Evolutionary conservation across 1,140 invertebrate species (phyloP), one percentile per base, ranked within the genome.

Genomic region (Leptestheria dahalacensis): DNA sequence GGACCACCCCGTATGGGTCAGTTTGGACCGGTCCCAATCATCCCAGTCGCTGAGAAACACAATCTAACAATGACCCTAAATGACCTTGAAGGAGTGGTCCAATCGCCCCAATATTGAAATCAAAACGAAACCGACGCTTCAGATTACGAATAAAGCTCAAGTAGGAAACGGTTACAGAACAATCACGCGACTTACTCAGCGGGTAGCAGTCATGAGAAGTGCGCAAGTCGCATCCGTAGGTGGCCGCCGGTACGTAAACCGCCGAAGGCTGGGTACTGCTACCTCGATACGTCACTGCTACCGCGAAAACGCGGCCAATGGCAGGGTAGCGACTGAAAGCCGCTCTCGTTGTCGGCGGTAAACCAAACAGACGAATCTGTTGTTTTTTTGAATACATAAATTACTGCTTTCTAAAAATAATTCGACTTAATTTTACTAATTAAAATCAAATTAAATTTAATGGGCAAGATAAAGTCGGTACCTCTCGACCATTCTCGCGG

Each of bases 211-310:
- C 33, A 48, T 64, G 28, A 15, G 63, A 58, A 47, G 59, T 62
- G 52, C 65, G 64, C 29, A 68, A 61, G 63, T 74, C 71, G 68
- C 83, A 86, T 2, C 75, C 79, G 66, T 84, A 86, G 2, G 80
- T 81, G 51, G 79, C 71, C 6, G 72, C 72, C 1, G 84, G 83
- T 2, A 85, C 77, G 66, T 87, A 87, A 2, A 78, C 74, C 18
- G 82, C 76, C 51, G 62, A 62, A 61, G 77, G 75, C 25, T 59
- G 21, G 65, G 61, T 67, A 70, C 2, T 66, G 59, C 60, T 72
- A 4, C 61, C 64, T 11, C 62, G 70, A 50, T 66, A 72, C 33
- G 72, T 76, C 1, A 80, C 81, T 6, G 85, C 70, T 18, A 81
- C 75, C 0, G 71, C 78, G 65, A 79, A 83, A 28, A 85, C 71